Evolutionary conservation across 2,888 invertebrate species (phyloP).

Genomic region (Nephrotoma flavescens): DNA sequence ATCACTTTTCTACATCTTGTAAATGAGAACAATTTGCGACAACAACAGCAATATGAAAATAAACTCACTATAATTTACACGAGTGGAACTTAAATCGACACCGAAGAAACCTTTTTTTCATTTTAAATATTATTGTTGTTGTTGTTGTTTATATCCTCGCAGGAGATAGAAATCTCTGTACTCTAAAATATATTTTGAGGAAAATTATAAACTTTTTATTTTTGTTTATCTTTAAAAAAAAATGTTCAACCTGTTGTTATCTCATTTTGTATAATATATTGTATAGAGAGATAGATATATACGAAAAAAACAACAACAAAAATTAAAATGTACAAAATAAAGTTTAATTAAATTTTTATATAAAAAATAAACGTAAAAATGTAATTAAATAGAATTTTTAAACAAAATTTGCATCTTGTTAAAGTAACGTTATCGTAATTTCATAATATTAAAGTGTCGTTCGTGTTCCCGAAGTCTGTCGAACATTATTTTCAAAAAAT

Average conservation of each 20-base stretch:
- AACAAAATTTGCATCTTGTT: neutral
- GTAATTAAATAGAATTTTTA: neutral
- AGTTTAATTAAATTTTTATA: neutral
- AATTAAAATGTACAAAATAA: neutral
- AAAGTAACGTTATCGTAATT: neutral
- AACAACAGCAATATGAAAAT: neutral
- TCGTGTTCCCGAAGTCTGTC: neutral
- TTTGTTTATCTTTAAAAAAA: neutral
- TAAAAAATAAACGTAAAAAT: neutral
- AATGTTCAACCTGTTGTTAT: neutral
- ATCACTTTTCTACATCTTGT: neutral
- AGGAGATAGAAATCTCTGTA: neutral
- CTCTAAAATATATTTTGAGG: neutral
- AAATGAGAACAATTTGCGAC: neutral
- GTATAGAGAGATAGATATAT: neutral
- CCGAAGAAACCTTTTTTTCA: neutral
- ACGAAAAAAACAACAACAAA: neutral
- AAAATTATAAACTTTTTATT: neutral
- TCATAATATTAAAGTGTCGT: neutral
- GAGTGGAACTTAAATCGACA: neutral
- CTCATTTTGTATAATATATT: neutral
- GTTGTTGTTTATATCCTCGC: neutral
- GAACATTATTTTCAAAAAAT: neutral
- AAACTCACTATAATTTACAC: neutral
- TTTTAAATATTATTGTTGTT: neutral